Percentiles rank a stretch among this genome's conserved stretches.
Evolutionary conservation across 2,888 invertebrate genomes (phyloP).

Genomic region (Meloe dianella): DNA sequence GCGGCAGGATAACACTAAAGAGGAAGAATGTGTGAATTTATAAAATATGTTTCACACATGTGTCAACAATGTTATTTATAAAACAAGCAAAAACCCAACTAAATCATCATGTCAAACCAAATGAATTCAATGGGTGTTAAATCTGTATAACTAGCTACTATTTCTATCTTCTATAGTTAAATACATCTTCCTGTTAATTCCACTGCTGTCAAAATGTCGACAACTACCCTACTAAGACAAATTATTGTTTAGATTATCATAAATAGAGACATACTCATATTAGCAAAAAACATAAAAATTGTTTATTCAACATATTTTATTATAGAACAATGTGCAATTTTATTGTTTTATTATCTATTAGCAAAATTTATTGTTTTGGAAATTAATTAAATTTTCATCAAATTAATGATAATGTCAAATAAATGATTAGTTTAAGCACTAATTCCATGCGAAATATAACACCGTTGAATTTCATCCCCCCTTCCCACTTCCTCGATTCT

Average conservation of each 20-base stretch:
- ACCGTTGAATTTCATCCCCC: too few relatives aligned
- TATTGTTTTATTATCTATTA: background rate
- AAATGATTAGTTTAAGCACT: too few relatives aligned
- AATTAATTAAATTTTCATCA: background rate
- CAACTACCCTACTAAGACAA: too few relatives aligned
- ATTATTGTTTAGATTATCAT: too few relatives aligned
- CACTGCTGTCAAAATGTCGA: background rate
- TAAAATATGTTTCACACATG: background rate
- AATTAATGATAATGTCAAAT: too few relatives aligned
- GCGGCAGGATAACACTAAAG: background rate
- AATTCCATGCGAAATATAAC: too few relatives aligned
- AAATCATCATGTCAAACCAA: background rate
- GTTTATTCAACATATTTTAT: background rate
- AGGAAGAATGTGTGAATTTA: background rate
- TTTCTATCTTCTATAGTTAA: background rate
- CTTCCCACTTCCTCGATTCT: too few relatives aligned
- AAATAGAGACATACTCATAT: too few relatives aligned
- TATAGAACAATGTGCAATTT: too few relatives aligned
- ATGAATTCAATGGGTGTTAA: background rate
- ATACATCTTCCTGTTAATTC: background rate
- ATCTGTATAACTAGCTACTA: background rate
- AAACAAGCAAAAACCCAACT: background rate
- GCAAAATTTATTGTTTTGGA: background rate
- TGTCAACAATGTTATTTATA: slow-evolving; percentile 7
- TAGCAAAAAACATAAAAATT: too few relatives aligned